phyloP scores from a whole-genome alignment of 2,113 vertebrate species.

The Danionella cerebrum region DNA sequence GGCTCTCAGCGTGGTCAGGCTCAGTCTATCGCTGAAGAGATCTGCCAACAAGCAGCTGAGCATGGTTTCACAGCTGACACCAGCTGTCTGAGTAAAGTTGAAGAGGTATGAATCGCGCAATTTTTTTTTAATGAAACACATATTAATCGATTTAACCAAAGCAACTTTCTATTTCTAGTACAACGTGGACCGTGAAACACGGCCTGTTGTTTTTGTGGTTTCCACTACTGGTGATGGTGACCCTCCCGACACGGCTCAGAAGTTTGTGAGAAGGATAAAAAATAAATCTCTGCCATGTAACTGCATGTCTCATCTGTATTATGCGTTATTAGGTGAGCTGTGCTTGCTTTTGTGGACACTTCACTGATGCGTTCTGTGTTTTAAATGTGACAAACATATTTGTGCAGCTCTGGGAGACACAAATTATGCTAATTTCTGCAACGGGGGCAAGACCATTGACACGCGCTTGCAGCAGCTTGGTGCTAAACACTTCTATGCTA shows the following conservation, averaged over 20 bases:
- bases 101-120: slow-evolving; percentile 80
- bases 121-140: too few relatives aligned
- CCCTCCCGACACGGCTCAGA: slow-evolving; percentile 78
- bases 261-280: slow-evolving; percentile 78
- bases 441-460: slow-evolving; percentile 93
- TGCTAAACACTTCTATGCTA: slow-evolving; percentile 78
- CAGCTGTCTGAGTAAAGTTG: slow-evolving; percentile 72
- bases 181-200: slow-evolving; percentile 75
- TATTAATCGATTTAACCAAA: too few relatives aligned
- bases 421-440: slow-evolving; percentile 90
- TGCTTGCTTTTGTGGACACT: neutral
- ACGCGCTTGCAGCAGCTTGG: slow-evolving; percentile 78
- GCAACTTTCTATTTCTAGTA: slow-evolving; percentile 63
- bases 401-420: slow-evolving; percentile 86
- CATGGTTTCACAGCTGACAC: slow-evolving; percentile 76
- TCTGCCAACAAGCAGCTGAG: slow-evolving; percentile 68
- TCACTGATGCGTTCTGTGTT: too few relatives aligned
- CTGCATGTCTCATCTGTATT: slow-evolving; percentile 74
- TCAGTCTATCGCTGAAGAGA: slow-evolving; percentile 87
- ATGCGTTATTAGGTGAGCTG: slow-evolving; percentile 81
- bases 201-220: slow-evolving; percentile 82
- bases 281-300: slow-evolving; percentile 64
- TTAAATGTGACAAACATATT: neutral
- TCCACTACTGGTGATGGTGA: slow-evolving; percentile 94
- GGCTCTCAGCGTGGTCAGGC: slow-evolving; percentile 90